phyloP scores from a whole-genome alignment of 2,888 invertebrate species.

The Idaea straminata region DNA sequence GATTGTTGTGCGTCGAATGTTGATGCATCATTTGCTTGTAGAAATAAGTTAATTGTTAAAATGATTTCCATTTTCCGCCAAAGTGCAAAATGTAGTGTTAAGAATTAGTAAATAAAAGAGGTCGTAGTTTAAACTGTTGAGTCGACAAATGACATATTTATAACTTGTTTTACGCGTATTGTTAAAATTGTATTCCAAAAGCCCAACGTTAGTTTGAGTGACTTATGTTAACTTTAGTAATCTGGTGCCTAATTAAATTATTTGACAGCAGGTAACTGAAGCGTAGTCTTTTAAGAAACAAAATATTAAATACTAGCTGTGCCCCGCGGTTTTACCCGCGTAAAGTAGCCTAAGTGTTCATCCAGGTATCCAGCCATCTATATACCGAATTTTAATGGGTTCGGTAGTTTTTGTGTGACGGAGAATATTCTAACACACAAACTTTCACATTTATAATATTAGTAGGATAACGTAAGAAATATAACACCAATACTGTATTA shows the following conservation, averaged over 20 bases:
- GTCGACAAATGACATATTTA: not conserved
- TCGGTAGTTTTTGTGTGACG: no score
- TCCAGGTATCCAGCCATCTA: no score
- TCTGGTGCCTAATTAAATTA: not conserved
- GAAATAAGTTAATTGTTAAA: not conserved
- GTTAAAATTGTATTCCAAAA: conserved; percentile 27
- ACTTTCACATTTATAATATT: no score
- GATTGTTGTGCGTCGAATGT: conserved; percentile 5
- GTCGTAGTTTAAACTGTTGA: not conserved
- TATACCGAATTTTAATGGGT: no score
- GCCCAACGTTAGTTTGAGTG: conserved; percentile 14
- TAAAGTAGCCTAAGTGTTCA: no score
- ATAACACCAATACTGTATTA: not conserved
- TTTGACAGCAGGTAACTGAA: not conserved
- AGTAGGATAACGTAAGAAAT: not conserved
- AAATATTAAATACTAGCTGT: not conserved
- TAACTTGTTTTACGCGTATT: not conserved
- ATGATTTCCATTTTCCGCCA: not conserved
- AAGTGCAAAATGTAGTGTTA: not conserved
- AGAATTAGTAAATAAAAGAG: not conserved
- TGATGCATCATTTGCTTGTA: conserved; percentile 24
- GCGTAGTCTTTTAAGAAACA: not conserved
- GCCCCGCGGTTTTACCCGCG: no score
- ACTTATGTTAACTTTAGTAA: not conserved
- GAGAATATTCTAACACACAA: no score